These are phyloP conservation scores for Pammene aurita DNA, from an alignment of 2,888 invertebrate species.

Conservation along the genomic window DNA sequence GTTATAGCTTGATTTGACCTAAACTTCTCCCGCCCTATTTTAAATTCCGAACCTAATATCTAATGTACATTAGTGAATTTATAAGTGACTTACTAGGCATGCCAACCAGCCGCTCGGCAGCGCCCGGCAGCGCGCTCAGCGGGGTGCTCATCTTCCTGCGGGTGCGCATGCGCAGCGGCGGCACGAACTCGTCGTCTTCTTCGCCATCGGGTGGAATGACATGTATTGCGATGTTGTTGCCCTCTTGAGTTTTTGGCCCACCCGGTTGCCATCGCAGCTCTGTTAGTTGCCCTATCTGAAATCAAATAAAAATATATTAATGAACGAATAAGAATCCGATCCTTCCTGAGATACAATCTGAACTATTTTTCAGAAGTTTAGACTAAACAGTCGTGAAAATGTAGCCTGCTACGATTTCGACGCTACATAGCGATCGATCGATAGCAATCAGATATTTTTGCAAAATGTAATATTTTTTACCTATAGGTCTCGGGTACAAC, in stretches of 20 bases:
- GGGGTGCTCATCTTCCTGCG: conserved; percentile 70
- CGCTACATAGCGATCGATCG: too few species aligned
- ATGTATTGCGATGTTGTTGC: conserved; percentile 73
- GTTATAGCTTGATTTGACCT: too few species aligned
- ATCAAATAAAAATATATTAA: conserved; percentile 39
- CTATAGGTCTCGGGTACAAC: too few species aligned
- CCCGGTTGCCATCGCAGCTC: conserved; percentile 67
- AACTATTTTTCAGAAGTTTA: too few species aligned
- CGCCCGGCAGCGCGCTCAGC: conserved; percentile 63
- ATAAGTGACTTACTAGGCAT: conserved; percentile 53
- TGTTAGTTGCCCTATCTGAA: conserved; percentile 75
- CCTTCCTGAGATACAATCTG: too few species aligned
- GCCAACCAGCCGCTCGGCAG: conserved; percentile 58
- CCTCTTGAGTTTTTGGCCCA: conserved; percentile 56
- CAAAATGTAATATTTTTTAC: too few species aligned
- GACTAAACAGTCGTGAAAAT: too few species aligned
- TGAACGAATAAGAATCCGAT: too few species aligned
- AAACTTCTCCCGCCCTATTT: too few species aligned
- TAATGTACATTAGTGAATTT: not conserved
- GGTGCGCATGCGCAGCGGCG: conserved; percentile 65
- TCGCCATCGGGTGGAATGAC: conserved; percentile 78
- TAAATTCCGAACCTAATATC: too few species aligned
- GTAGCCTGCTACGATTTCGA: too few species aligned
- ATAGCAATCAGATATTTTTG: too few species aligned
- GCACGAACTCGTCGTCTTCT: conserved; percentile 72